Conservation (phyloP, 2,888 invertebrate species). For the Clivina fossor region DNA sequence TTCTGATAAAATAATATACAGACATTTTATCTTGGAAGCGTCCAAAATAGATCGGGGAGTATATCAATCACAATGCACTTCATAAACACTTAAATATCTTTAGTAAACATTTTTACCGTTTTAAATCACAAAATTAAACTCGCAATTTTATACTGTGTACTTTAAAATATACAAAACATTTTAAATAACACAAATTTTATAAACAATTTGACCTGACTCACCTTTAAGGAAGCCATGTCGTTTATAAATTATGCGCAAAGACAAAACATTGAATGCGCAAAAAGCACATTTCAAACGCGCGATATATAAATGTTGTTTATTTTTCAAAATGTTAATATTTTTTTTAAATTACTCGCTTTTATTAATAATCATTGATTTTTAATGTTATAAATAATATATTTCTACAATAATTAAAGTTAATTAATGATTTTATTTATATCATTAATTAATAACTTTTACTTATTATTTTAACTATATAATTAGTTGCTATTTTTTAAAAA, state of each 20-base stretch:
- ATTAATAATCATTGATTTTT: too few relatives aligned
- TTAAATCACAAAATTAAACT: slow-evolving; percentile 4
- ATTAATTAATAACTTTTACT: too few relatives aligned
- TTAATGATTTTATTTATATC: too few relatives aligned
- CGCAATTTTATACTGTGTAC: slow-evolving; percentile 7
- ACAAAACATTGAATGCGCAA: not conserved
- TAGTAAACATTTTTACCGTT: not conserved
- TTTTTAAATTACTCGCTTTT: too few relatives aligned
- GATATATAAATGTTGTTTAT: slow-evolving; percentile 9
- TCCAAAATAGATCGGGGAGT: slow-evolving; percentile 30
- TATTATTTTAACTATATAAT: too few relatives aligned
- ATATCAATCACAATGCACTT: not conserved
- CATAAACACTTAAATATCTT: not conserved
- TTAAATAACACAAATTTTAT: slow-evolving; percentile 17
- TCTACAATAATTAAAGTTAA: too few relatives aligned
- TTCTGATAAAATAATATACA: not conserved
- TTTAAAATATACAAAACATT: slow-evolving; percentile 9
- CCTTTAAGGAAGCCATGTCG: slow-evolving; percentile 27
- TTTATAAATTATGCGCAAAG: slow-evolving; percentile 5
- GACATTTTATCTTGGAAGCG: slow-evolving; percentile 27
- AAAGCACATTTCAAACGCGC: not conserved
- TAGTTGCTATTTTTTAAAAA: too few relatives aligned
- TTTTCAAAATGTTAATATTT: too few relatives aligned
- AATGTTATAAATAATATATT: too few relatives aligned
- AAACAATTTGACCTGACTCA: slow-evolving; percentile 26